Percentiles rank a stretch among this genome's conserved stretches.
phyloP scores from a whole-genome alignment of 92 coral and sea anemone genomes.

The Anthopleura xanthogrammica region DNA sequence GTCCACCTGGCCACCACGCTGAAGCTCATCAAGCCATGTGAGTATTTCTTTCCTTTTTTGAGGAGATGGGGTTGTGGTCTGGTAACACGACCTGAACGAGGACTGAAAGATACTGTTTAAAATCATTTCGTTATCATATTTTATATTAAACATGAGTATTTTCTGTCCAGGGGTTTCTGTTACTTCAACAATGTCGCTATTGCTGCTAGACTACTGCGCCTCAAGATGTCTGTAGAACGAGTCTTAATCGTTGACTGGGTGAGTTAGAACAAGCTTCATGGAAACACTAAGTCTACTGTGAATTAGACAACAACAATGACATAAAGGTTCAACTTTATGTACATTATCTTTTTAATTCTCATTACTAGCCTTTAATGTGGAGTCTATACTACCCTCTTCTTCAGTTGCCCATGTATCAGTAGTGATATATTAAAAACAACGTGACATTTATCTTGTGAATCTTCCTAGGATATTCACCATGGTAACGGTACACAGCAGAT shows the following conservation, averaged over 20 bases:
- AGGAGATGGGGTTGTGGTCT: background rate
- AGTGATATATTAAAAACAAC: too few species aligned
- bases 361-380: too few species aligned
- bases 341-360: too few species aligned
- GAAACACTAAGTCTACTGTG: too few species aligned
- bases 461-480: slow-evolving; percentile 92
- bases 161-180: slow-evolving; percentile 85
- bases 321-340: too few species aligned
- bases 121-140: background rate
- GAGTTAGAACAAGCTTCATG: slow-evolving; percentile 19
- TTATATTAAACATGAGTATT: background rate
- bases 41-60: slow-evolving; percentile 16
- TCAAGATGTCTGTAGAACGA: slow-evolving; percentile 88
- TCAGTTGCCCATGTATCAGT: too few species aligned
- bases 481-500: slow-evolving; percentile 99
- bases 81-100: background rate
- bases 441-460: too few species aligned
- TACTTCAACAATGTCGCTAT: slow-evolving; percentile 96
- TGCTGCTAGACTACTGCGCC: slow-evolving; percentile 93
- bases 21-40: slow-evolving; percentile 99
- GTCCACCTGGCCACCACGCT: slow-evolving; percentile 98
- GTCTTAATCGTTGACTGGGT: slow-evolving; percentile 99
- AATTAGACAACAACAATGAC: too few species aligned
- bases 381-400: too few species aligned
- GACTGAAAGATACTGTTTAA: background rate